Evolutionary conservation across 2,888 invertebrate species (phyloP).

Genomic region (Lasioglossum leucozonium): DNA sequence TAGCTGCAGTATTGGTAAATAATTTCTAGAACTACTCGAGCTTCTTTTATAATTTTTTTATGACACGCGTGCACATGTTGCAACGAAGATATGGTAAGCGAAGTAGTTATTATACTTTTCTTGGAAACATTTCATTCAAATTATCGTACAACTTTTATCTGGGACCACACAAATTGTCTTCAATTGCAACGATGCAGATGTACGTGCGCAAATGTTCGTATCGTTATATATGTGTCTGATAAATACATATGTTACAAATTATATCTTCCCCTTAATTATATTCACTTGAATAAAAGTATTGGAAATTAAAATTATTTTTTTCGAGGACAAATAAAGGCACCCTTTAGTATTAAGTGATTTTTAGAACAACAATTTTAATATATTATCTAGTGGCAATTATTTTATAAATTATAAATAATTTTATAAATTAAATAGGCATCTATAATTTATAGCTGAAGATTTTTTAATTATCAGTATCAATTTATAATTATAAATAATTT

Average conservation of each 20-base stretch:
- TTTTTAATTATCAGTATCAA: neutral
- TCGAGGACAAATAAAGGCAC: neutral
- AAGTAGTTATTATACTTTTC: conserved; percentile 3
- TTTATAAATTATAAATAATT: neutral
- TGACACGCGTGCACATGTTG: neutral
- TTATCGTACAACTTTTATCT: conserved; percentile 17
- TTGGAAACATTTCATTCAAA: neutral
- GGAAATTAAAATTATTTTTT: neutral
- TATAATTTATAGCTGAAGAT: neutral
- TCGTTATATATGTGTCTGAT: neutral
- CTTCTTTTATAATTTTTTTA: neutral
- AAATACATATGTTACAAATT: neutral
- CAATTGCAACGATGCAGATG: conserved; percentile 9
- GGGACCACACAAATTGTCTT: neutral
- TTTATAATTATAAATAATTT: neutral
- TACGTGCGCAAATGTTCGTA: neutral
- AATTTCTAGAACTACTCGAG: conserved; percentile 13
- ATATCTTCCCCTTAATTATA: neutral
- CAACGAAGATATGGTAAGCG: neutral
- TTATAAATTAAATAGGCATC: neutral
- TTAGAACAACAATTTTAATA: neutral
- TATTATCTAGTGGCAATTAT: neutral
- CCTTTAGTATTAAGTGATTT: neutral
- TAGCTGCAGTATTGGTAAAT: conserved; percentile 24
- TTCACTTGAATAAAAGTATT: neutral